Evolutionary conservation across 2,797 vertebrate species (phyloP).

Genomic region (Lates japonicus): DNA sequence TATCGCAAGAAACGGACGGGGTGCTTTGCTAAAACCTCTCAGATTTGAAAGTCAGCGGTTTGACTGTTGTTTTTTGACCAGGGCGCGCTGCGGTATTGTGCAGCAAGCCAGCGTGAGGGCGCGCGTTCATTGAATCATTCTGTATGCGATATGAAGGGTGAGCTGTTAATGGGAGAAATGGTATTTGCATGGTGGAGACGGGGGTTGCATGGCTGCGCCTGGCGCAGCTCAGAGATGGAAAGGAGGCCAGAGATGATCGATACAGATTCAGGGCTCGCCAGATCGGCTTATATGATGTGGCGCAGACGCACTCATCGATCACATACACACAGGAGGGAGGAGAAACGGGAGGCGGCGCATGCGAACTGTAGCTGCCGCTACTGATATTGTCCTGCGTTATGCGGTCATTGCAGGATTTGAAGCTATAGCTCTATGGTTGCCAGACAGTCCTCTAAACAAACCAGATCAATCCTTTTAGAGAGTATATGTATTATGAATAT

Average conservation of each 20-base stretch:
- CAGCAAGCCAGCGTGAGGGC: slow-evolving; percentile 35
- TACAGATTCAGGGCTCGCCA: slow-evolving; percentile 87
- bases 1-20: slow-evolving; percentile 22
- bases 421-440: not conserved
- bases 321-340: slow-evolving; percentile 68
- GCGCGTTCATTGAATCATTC: slow-evolving; percentile 60
- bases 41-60: slow-evolving; percentile 27
- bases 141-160: slow-evolving; percentile 72
- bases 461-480: not conserved
- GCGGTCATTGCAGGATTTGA: not conserved
- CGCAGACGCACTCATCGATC: slow-evolving; percentile 81
- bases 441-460: not conserved
- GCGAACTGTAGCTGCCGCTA: slow-evolving; percentile 36
- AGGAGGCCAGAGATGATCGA: slow-evolving; percentile 85
- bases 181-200: slow-evolving; percentile 73
- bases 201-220: slow-evolving; percentile 74
- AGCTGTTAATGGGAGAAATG: slow-evolving; percentile 80
- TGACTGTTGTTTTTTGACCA: slow-evolving; percentile 20
- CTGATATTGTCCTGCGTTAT: slow-evolving; percentile 17
- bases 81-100: slow-evolving; percentile 23
- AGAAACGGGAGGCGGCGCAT: slow-evolving; percentile 57
- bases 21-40: slow-evolving; percentile 12
- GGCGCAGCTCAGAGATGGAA: slow-evolving; percentile 83
- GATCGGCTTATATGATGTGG: slow-evolving; percentile 85
- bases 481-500: not conserved